Conservation (phyloP, 2,888 invertebrate species). For the Stegophylla sp. region DNA sequence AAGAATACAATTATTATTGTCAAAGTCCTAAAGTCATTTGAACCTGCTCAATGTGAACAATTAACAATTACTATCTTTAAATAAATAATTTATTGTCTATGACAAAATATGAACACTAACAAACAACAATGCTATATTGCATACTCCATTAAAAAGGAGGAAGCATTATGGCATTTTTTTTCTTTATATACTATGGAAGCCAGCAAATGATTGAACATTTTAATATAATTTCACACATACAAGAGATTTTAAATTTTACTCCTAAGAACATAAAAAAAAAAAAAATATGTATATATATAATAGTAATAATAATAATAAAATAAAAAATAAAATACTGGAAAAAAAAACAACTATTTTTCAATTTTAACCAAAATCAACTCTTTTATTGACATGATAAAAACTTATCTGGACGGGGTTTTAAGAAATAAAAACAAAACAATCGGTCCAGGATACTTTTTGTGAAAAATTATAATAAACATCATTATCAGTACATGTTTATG, state of each 20-base stretch:
- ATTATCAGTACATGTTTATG: constrained; percentile 55
- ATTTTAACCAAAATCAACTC: not conserved
- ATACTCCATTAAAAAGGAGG: constrained; percentile 1
- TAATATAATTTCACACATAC: not conserved
- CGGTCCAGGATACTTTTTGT: constrained; percentile 3
- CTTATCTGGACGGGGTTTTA: constrained; percentile 45
- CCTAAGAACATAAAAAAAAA: not conserved
- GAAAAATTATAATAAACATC: constrained; percentile 23
- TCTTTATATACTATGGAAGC: constrained; percentile 4
- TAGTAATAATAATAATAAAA: not conserved
- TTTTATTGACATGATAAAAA: constrained; percentile 45
- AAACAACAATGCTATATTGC: constrained; percentile 19
- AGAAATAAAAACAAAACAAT: constrained; percentile 23
- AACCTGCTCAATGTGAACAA: constrained; percentile 20
- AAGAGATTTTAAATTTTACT: constrained; percentile 12
- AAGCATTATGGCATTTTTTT: not conserved
- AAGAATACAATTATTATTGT: constrained; percentile 5
- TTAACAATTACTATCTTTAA: constrained; percentile 27
- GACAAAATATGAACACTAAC: constrained; percentile 36
- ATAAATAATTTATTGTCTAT: constrained; percentile 46
- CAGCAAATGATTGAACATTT: not conserved
- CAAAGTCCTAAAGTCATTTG: constrained; percentile 10
- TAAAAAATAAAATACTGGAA: no score
- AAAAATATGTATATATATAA: not conserved
- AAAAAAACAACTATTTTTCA: constrained; percentile 6